Percentiles rank a stretch among this genome's conserved stretches.
phyloP scores from a whole-genome alignment of 2,888 invertebrate genomes.

The Diadromus collaris region DNA sequence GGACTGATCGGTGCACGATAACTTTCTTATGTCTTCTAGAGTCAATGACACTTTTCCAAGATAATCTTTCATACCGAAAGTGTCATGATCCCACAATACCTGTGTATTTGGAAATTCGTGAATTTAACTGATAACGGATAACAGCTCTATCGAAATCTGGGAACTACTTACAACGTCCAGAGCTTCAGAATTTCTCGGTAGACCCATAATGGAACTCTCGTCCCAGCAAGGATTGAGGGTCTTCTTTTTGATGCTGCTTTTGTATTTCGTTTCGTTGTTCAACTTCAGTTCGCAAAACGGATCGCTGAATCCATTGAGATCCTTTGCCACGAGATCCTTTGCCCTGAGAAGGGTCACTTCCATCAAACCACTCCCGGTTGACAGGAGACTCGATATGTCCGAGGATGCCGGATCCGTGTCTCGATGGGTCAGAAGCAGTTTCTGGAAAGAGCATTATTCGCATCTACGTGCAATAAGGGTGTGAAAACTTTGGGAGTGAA shows the following conservation, averaged over 20 bases:
- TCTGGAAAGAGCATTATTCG: constrained; percentile 68
- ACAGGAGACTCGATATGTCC: constrained; percentile 77
- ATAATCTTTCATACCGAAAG: constrained; percentile 81
- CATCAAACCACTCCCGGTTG: constrained; percentile 79
- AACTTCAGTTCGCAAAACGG: constrained; percentile 81
- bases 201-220: constrained; percentile 81
- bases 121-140: neutral
- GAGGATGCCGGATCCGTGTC: constrained; percentile 74
- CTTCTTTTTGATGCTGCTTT: constrained; percentile 81
- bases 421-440: constrained; percentile 74
- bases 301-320: constrained; percentile 82
- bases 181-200: constrained; percentile 79
- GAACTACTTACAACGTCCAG: constrained; percentile 80
- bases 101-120: constrained; percentile 60
- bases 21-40: constrained; percentile 80
- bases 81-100: constrained; percentile 82
- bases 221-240: constrained; percentile 82
- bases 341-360: constrained; percentile 81
- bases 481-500: neutral
- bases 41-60: constrained; percentile 80
- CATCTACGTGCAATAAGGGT: neutral
- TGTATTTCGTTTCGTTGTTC: constrained; percentile 80
- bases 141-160: neutral
- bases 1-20: constrained; percentile 79
- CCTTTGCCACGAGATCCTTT: constrained; percentile 81